Percentiles rank a stretch among this genome's conserved stretches.
These are phyloP conservation scores for Drosophila dunni DNA, from an alignment of 1,140 invertebrate genomes.

Conservation along the genomic window DNA sequence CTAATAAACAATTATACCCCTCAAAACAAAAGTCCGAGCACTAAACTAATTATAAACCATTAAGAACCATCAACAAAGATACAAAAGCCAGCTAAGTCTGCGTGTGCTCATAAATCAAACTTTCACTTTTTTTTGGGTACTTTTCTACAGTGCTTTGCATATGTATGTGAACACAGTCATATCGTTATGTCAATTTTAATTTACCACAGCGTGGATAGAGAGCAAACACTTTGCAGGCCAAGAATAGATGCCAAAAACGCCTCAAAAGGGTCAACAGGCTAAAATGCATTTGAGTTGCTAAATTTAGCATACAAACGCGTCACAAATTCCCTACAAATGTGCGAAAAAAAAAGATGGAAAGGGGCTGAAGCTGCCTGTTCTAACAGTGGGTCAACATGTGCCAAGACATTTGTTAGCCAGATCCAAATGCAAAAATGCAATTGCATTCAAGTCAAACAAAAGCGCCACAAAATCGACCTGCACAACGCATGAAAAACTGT, in stretches of 20 bases:
- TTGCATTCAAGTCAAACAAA: constrained; percentile 34
- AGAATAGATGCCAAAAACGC: constrained; percentile 62
- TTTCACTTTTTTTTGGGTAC: constrained; percentile 59
- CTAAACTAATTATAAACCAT: constrained; percentile 70
- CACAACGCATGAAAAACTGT: constrained; percentile 37
- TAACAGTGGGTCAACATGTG: constrained; percentile 58
- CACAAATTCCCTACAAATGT: constrained; percentile 63
- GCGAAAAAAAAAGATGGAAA: too few species aligned
- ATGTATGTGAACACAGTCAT: neutral
- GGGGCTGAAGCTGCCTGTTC: constrained; percentile 6
- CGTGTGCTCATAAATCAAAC: constrained; percentile 72
- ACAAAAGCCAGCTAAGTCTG: constrained; percentile 41
- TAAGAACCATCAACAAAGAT: constrained; percentile 54
- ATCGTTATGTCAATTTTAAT: constrained; percentile 59
- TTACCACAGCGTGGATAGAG: neutral
- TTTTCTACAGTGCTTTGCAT: constrained; percentile 5
- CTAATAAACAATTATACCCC: constrained; percentile 41
- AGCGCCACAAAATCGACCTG: constrained; percentile 57
- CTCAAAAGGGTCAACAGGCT: constrained; percentile 67
- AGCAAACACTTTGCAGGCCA: constrained; percentile 55
- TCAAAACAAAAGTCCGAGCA: constrained; percentile 28
- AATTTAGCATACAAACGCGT: constrained; percentile 41
- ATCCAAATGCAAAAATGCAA: constrained; percentile 52
- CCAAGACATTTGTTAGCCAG: constrained; percentile 36
- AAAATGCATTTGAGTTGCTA: constrained; percentile 64